Percentiles rank a stretch among this genome's conserved stretches.
Conservation (phyloP, 2,113 vertebrate species). For the Bubo scandiacus region DNA sequence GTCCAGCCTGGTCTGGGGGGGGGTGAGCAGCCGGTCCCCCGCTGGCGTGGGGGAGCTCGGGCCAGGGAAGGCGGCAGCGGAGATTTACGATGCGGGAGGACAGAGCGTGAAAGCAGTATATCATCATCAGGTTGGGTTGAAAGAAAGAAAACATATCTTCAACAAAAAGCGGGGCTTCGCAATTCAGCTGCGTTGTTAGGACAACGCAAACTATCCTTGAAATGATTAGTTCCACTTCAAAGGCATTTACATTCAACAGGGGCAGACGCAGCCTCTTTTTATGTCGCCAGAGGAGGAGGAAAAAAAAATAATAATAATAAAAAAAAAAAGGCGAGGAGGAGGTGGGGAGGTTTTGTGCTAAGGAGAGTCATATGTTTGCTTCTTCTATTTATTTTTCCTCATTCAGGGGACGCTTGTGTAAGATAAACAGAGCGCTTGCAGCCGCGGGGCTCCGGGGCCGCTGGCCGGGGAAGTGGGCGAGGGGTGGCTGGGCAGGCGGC, state of each 20-base stretch:
- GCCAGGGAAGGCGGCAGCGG: slow-evolving; percentile 75
- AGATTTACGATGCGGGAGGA: slow-evolving; percentile 90
- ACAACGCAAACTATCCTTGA: slow-evolving; percentile 99
- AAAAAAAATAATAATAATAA: not conserved
- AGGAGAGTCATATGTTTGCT: slow-evolving; percentile 87
- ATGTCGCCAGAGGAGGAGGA: slow-evolving; percentile 80
- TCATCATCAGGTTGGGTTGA: slow-evolving; percentile 96
- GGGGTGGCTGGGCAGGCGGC: not conserved
- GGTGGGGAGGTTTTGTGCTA: slow-evolving; percentile 80
- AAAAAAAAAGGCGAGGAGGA: not conserved
- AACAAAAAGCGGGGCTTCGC: slow-evolving; percentile 92
- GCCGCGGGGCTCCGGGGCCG: slow-evolving; percentile 17
- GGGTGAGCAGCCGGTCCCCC: slow-evolving; percentile 77
- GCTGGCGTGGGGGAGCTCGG: slow-evolving; percentile 82
- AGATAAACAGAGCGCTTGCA: slow-evolving; percentile 80
- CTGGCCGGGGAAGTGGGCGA: not conserved
- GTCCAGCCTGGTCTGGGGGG: not conserved
- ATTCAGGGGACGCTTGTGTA: slow-evolving; percentile 86
- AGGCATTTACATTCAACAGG: slow-evolving; percentile 98
- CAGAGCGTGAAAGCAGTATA: slow-evolving; percentile 95
- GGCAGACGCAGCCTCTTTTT: slow-evolving; percentile 91
- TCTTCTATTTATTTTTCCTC: slow-evolving; percentile 91
- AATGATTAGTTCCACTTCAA: slow-evolving; percentile 99
- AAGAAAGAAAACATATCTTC: slow-evolving; percentile 98
- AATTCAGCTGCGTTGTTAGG: slow-evolving; percentile 99